These are phyloP conservation scores for Pterocles gutturalis DNA, from an alignment of 2,113 vertebrate genomes.

Conservation along the genomic window DNA sequence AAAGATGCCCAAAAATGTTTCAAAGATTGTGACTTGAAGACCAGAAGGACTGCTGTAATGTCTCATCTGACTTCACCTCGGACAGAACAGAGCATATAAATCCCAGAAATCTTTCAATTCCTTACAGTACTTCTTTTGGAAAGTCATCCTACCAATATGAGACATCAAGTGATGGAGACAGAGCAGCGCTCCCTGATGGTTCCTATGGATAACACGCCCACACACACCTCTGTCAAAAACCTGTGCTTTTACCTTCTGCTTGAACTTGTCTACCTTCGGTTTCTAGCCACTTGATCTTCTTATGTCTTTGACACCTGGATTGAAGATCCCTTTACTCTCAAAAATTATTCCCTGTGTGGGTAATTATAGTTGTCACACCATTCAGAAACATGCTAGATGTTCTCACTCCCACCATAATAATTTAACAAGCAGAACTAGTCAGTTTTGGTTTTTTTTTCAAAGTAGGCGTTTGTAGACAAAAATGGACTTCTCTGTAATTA, in stretches of 20 bases:
- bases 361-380: constrained; percentile 17
- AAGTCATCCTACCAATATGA: not conserved
- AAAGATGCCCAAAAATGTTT: not conserved
- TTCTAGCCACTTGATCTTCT: not conserved
- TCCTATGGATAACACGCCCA: not conserved
- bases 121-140: not conserved
- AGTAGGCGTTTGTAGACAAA: not conserved
- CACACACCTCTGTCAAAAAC: not conserved
- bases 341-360: not conserved
- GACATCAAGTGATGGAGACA: not conserved
- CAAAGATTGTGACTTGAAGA: not conserved
- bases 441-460: not conserved
- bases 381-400: not conserved
- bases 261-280: not conserved
- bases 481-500: not conserved
- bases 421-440: not conserved
- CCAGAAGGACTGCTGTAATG: not conserved
- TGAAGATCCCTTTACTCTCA: not conserved
- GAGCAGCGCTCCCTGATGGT: not conserved
- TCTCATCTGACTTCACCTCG: not conserved
- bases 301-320: not conserved
- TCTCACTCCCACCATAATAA: not conserved
- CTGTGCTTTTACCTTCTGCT: not conserved
- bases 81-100: not conserved
- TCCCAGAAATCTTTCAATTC: not conserved